phyloP scores from a whole-genome alignment of 2,888 invertebrate species.

The Philereme vetulata region DNA sequence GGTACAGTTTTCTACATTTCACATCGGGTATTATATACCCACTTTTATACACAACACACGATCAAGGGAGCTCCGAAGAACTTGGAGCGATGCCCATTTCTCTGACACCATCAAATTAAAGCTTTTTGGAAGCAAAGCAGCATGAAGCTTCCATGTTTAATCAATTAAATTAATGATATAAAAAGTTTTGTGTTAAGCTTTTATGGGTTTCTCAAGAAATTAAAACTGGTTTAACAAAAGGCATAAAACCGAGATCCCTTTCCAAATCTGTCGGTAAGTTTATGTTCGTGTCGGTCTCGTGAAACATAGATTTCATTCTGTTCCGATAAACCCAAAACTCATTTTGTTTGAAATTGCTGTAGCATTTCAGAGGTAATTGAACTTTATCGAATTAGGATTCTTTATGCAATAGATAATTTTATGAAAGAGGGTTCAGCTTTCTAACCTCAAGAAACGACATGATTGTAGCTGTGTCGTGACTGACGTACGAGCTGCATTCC shows the following conservation, averaged over 20 bases:
- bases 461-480: slow-evolving; percentile 52
- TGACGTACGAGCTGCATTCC: slow-evolving; percentile 30
- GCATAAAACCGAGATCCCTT: slow-evolving; percentile 14
- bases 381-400: slow-evolving; percentile 44
- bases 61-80: slow-evolving; percentile 12
- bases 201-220: slow-evolving; percentile 25
- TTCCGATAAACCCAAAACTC: slow-evolving; percentile 8
- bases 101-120: slow-evolving; percentile 28
- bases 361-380: slow-evolving; percentile 25
- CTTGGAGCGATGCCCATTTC: slow-evolving; percentile 33
- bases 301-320: background rate
- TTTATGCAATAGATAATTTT: slow-evolving; percentile 62
- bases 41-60: background rate
- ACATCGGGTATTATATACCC: slow-evolving; percentile 9
- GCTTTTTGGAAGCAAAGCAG: slow-evolving; percentile 31
- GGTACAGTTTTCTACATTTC: slow-evolving; percentile 41
- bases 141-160: slow-evolving; percentile 26
- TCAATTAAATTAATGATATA: slow-evolving; percentile 23
- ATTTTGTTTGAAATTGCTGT: slow-evolving; percentile 11
- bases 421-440: slow-evolving; percentile 62
- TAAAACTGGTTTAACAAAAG: slow-evolving; percentile 16
- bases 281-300: slow-evolving; percentile 1
- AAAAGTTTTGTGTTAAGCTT: slow-evolving; percentile 27
- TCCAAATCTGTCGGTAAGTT: slow-evolving; percentile 4
- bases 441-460: slow-evolving; percentile 63